Percentiles rank a stretch among this genome's conserved stretches.
These are phyloP conservation scores for Phrynosoma platyrhinos DNA, from an alignment of 2,113 vertebrate genomes.

Conservation along the genomic window DNA sequence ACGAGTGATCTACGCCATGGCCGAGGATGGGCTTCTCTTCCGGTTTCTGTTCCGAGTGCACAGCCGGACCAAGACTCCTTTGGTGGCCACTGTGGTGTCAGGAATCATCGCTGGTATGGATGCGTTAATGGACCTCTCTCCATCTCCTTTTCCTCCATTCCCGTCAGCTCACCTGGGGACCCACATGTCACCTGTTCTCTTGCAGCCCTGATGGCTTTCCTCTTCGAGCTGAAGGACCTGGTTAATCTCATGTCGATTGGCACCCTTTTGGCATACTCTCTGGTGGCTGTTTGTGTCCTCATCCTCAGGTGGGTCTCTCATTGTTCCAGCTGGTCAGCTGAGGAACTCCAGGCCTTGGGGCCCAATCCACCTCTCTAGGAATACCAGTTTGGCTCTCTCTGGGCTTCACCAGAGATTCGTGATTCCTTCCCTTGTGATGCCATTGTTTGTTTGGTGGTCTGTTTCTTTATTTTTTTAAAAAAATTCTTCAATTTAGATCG, in stretches of 20 bases:
- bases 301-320: slow-evolving; percentile 88
- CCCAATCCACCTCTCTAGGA: no score
- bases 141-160: fast-evolving
- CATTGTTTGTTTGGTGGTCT: no score
- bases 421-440: no score
- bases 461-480: no score
- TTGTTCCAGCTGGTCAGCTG: neutral
- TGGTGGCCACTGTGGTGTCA: slow-evolving; percentile 87
- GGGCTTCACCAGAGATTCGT: no score
- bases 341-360: no score
- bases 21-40: slow-evolving; percentile 93
- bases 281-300: slow-evolving; percentile 94
- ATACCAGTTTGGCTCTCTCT: no score
- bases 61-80: slow-evolving; percentile 86
- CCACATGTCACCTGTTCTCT: neutral
- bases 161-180: fast-evolving
- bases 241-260: slow-evolving; percentile 98
- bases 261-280: slow-evolving; percentile 92
- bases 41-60: slow-evolving; percentile 84
- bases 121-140: neutral
- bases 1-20: slow-evolving; percentile 96
- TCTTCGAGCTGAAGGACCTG: slow-evolving; percentile 90
- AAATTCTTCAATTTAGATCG: no score
- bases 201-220: slow-evolving; percentile 92
- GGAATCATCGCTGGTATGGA: slow-evolving; percentile 87